These are phyloP conservation scores for Melitaea cinxia DNA, from an alignment of 1,140 invertebrate genomes.

Conservation along the genomic window DNA sequence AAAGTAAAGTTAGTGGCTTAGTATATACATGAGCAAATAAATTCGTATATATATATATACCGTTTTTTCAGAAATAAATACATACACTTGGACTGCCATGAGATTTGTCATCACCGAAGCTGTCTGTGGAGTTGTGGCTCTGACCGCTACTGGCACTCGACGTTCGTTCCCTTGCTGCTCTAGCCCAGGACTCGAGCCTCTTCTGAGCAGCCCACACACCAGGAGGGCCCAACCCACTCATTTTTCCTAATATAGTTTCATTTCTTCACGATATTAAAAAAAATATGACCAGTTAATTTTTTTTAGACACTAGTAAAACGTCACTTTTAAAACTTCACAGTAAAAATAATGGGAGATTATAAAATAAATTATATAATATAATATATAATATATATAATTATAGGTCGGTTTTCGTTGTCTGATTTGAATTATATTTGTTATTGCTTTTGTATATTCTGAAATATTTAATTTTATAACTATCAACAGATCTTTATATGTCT, in stretches of 20 bases:
- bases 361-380: conserved; percentile 13
- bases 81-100: conserved; percentile 74
- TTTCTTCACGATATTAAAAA: conserved; percentile 36
- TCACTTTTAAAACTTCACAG: conserved; percentile 15
- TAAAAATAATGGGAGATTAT: conserved; percentile 9
- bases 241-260: conserved; percentile 53
- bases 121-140: conserved; percentile 83
- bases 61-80: conserved; percentile 28
- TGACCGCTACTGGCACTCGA: conserved; percentile 83
- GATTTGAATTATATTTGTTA: conserved; percentile 4
- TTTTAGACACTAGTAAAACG: not conserved
- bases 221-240: conserved; percentile 86
- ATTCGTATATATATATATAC: not conserved
- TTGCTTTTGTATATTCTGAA: conserved; percentile 4
- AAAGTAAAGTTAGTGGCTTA: too few relatives aligned
- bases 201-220: conserved; percentile 87
- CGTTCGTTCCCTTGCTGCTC: conserved; percentile 85
- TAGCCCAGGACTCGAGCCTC: conserved; percentile 86
- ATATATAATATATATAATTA: too few relatives aligned
- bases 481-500: not conserved
- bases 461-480: conserved; percentile 1
- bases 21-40: too few relatives aligned
- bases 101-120: conserved; percentile 79
- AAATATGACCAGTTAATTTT: conserved; percentile 3
- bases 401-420: conserved; percentile 47